Percentiles rank a stretch among this genome's conserved stretches.
phyloP scores from a whole-genome alignment of 2,113 vertebrate species.

The Junco hyemalis region DNA sequence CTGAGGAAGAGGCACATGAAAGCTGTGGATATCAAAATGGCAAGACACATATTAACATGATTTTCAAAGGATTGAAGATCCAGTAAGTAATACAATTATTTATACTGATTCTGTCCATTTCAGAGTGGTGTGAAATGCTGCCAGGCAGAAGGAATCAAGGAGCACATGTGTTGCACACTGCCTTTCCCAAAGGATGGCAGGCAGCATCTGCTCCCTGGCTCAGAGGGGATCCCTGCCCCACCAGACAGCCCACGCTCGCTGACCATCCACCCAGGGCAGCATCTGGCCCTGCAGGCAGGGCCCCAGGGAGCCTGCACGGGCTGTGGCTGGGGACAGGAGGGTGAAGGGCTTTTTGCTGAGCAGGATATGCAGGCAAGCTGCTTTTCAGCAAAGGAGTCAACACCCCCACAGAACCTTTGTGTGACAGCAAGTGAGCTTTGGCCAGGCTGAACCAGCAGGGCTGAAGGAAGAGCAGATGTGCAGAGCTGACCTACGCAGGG shows the following conservation, averaged over 20 bases:
- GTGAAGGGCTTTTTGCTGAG: background rate
- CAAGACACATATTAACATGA: background rate
- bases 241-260: accelerated
- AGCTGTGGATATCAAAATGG: background rate
- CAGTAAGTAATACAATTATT: background rate
- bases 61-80: background rate
- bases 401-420: background rate
- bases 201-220: background rate
- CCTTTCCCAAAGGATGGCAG: background rate
- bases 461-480: background rate
- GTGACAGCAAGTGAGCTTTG: background rate
- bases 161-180: background rate
- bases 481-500: accelerated
- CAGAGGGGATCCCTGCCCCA: background rate
- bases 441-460: background rate
- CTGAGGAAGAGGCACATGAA: background rate
- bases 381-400: background rate
- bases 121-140: accelerated
- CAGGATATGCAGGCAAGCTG: background rate
- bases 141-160: background rate
- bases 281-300: accelerated
- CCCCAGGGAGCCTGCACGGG: background rate
- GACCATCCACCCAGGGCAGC: accelerated
- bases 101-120: background rate
- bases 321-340: background rate